Percentiles rank a stretch among this genome's conserved stretches.
phyloP scores from a whole-genome alignment of 2,113 vertebrate species.

The Bubalus kerabau region DNA sequence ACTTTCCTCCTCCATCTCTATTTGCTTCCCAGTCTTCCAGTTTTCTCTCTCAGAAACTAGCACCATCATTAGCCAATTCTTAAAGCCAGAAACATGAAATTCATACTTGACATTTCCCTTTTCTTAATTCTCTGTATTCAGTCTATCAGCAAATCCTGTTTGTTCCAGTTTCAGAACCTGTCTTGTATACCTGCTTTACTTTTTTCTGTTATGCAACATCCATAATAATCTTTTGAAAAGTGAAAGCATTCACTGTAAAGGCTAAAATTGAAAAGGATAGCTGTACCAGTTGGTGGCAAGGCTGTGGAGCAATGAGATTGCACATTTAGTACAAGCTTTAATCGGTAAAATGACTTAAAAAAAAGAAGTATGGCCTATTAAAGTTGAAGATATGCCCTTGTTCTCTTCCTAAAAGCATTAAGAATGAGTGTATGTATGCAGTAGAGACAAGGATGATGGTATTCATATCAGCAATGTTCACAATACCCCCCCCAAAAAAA shows the following conservation, averaged over 20 bases:
- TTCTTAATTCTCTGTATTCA: neutral
- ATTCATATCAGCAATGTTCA: fast-evolving
- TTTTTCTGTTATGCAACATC: too few relatives aligned
- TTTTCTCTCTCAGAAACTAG: neutral
- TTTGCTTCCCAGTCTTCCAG: neutral
- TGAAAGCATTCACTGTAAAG: neutral
- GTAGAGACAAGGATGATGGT: fast-evolving
- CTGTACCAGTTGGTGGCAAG: neutral
- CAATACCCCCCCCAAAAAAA: fast-evolving
- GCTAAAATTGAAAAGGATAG: neutral
- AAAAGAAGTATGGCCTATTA: neutral
- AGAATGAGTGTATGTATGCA: fast-evolving
- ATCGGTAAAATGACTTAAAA: neutral
- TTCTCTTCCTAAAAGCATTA: neutral
- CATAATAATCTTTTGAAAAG: neutral
- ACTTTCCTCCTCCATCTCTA: fast-evolving
- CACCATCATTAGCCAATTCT: neutral
- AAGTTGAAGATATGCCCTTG: neutral
- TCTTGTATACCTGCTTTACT: neutral
- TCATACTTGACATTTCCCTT: neutral
- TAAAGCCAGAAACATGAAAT: neutral
- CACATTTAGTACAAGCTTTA: neutral
- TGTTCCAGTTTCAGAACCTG: neutral
- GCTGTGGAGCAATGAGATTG: too few relatives aligned
- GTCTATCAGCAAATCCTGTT: neutral